Conservation (phyloP, 2,113 vertebrate species). For the Meles meles region DNA sequence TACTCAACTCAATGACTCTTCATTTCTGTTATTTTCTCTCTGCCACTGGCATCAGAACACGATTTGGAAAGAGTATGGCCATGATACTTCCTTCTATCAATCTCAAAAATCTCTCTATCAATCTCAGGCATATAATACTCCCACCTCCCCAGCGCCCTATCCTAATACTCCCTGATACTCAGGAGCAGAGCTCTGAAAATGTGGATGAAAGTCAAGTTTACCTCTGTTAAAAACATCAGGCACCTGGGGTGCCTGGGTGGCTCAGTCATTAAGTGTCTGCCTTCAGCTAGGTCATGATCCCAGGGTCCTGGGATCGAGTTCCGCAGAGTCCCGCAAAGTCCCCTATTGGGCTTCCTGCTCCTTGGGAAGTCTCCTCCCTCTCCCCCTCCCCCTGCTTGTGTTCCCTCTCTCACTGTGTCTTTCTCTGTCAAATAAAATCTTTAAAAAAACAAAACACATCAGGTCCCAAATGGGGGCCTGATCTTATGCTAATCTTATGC, state of each 20-base stretch:
- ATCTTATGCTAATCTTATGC: neutral
- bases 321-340: no score
- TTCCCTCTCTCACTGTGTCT: no score
- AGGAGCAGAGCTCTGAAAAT: neutral
- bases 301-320: no score
- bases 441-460: neutral
- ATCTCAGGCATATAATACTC: rapidly evolving
- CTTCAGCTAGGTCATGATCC: no score
- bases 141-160: rapidly evolving
- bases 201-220: neutral
- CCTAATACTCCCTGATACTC: neutral
- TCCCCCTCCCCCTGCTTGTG: no score
- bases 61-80: neutral
- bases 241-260: neutral
- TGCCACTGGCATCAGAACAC: neutral
- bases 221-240: neutral
- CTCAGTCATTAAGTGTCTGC: no score
- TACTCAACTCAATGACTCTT: neutral
- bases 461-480: neutral
- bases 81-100: neutral
- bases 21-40: neutral
- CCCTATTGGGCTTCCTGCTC: no score
- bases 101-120: neutral
- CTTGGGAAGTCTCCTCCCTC: no score
- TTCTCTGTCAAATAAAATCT: no score